Evolutionary conservation across 2,888 invertebrate genomes (phyloP).

Genomic region (Mythimna pallens): DNA sequence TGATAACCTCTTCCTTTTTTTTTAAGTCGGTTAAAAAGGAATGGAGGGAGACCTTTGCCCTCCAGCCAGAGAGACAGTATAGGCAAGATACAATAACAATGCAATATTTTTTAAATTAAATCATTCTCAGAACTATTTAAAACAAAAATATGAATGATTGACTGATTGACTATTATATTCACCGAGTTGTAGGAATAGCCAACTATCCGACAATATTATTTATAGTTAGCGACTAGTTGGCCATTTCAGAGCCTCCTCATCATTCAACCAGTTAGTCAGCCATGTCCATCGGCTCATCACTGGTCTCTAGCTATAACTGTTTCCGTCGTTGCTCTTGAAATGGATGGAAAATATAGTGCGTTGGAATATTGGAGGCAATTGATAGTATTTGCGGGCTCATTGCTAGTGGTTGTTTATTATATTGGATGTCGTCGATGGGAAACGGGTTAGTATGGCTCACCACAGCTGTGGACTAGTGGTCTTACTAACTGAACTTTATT

Average conservation of each 20-base stretch:
- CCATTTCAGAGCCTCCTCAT: too few species aligned
- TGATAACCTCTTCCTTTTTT: too few species aligned
- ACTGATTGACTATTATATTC: not conserved
- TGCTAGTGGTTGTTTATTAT: slow-evolving; percentile 7
- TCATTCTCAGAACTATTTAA: not conserved
- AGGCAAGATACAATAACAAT: too few species aligned
- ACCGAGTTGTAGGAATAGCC: not conserved
- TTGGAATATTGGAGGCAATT: slow-evolving; percentile 2
- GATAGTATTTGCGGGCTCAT: slow-evolving; percentile 11
- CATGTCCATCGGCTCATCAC: too few species aligned
- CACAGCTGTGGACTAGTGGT: not conserved
- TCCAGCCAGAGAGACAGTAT: too few species aligned
- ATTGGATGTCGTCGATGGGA: slow-evolving; percentile 26
- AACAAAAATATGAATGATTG: too few species aligned
- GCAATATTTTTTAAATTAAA: not conserved
- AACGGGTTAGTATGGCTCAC: slow-evolving; percentile 11
- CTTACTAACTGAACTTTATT: slow-evolving; percentile 33
- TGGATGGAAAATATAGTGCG: slow-evolving; percentile 33
- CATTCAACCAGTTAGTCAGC: too few species aligned
- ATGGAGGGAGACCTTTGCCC: too few species aligned
- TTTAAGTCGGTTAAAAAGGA: too few species aligned
- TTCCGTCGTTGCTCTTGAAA: slow-evolving; percentile 24
- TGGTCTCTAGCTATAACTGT: slow-evolving; percentile 21
- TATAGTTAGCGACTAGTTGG: not conserved
- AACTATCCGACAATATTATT: not conserved